These are phyloP conservation scores for Achlya flavicornis DNA, from an alignment of 2,888 invertebrate genomes.

Conservation along the genomic window DNA sequence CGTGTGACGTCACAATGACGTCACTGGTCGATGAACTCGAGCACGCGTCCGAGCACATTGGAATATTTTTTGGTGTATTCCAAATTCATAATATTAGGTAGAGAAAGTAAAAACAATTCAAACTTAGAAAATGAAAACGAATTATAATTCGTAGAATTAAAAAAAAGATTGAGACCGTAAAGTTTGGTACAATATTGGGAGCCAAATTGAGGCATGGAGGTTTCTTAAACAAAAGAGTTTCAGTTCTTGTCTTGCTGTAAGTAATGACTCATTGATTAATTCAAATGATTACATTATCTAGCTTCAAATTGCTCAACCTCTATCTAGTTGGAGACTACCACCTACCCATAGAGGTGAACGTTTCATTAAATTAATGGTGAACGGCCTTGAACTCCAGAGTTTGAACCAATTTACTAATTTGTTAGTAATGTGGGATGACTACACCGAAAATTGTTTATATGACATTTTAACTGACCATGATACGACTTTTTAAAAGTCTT, in stretches of 20 bases:
- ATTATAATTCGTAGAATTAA: no score
- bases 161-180: no score
- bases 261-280: background rate
- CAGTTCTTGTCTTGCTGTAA: background rate
- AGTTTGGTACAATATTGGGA: no score
- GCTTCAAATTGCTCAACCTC: background rate
- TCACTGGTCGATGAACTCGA: constrained; percentile 61
- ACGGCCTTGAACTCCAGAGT: constrained; percentile 48
- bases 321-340: constrained; percentile 25
- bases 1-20: constrained; percentile 61
- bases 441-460: constrained; percentile 42
- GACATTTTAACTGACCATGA: constrained; percentile 11
- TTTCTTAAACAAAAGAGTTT: no score
- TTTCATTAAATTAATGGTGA: constrained; percentile 43
- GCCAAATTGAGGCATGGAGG: no score
- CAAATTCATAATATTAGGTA: background rate
- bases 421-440: constrained; percentile 33
- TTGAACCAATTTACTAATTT: constrained; percentile 45
- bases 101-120: no score
- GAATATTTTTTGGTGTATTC: constrained; percentile 13
- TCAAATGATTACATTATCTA: background rate
- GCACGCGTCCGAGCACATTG: constrained; percentile 36
- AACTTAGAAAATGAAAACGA: no score
- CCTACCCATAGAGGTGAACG: constrained; percentile 40
- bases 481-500: background rate